A percentile compares a stretch with the other conserved stretches of the same genome.
Evolutionary conservation across 2,888 invertebrate species (phyloP).

Genomic region (Scelioninae gen. 2): DNA sequence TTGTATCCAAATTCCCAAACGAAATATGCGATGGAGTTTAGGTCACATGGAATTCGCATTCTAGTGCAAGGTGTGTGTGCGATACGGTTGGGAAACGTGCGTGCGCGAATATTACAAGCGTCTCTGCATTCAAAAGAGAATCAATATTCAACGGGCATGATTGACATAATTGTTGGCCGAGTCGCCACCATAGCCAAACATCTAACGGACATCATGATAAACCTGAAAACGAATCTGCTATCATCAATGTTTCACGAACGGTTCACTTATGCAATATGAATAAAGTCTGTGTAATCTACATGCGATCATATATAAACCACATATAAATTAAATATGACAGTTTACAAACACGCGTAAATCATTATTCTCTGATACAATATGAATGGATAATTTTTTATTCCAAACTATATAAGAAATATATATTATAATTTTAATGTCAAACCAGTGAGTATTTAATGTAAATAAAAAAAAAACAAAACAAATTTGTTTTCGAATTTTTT

Average conservation of each 20-base stretch:
- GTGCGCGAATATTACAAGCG: constrained; percentile 56
- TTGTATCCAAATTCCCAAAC: constrained; percentile 55
- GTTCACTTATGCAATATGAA: too few relatives aligned
- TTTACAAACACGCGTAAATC: too few relatives aligned
- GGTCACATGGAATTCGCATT: constrained; percentile 52
- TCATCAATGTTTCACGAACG: constrained; percentile 8
- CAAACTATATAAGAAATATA: too few relatives aligned
- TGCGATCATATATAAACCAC: too few relatives aligned
- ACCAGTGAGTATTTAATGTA: too few relatives aligned
- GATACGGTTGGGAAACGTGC: constrained; percentile 41
- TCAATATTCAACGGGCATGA: constrained; percentile 55
- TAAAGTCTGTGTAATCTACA: too few relatives aligned
- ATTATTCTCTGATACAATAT: too few relatives aligned
- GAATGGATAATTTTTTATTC: too few relatives aligned
- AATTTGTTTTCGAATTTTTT: too few relatives aligned
- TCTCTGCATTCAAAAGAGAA: constrained; percentile 53
- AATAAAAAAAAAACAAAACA: too few relatives aligned
- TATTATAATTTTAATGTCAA: too few relatives aligned
- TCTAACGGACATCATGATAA: constrained; percentile 31
- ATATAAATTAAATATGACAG: too few relatives aligned
- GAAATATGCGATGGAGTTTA: constrained; percentile 55
- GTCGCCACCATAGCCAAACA: constrained; percentile 34
- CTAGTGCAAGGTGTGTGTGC: constrained; percentile 46
- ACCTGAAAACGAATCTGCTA: constrained; percentile 20
- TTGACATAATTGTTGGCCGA: constrained; percentile 57